A percentile compares a stretch with the other conserved stretches of the same genome.
These are phyloP conservation scores for Galleria mellonella DNA, from an alignment of 1,140 invertebrate species.

Conservation along the genomic window DNA sequence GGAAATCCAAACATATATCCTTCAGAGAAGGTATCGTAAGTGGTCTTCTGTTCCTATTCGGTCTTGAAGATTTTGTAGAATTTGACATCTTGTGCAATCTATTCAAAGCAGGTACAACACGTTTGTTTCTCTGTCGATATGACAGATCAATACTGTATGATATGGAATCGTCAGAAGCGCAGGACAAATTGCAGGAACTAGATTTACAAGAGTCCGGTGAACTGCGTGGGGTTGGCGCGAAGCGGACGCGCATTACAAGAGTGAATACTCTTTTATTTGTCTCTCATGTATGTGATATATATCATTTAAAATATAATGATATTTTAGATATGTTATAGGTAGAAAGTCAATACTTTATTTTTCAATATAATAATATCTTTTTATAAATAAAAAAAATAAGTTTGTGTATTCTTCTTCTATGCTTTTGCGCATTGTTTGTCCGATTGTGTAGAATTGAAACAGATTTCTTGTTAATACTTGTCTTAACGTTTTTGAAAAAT, in stretches of 20 bases:
- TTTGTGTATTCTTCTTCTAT: no score
- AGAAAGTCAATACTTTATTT: no score
- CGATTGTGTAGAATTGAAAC: no score
- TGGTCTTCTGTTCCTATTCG: conserved; percentile 18
- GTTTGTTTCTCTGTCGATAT: conserved; percentile 7
- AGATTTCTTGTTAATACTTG: no score
- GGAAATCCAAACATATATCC: conserved; percentile 40
- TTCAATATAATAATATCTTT: no score
- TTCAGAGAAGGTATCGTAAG: conserved; percentile 25
- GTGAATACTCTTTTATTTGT: no score
- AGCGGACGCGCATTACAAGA: conserved; percentile 45
- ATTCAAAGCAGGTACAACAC: conserved; percentile 5
- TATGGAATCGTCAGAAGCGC: conserved; percentile 10
- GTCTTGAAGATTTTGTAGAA: conserved; percentile 15
- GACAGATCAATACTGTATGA: not conserved
- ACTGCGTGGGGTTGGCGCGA: conserved; percentile 41
- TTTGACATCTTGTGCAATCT: not conserved
- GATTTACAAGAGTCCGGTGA: conserved; percentile 19
- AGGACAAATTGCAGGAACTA: conserved; percentile 6
- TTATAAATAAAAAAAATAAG: no score
- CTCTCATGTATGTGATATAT: no score
- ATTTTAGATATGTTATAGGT: no score
- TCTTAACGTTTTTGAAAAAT: no score
- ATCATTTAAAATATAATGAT: no score
- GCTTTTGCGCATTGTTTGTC: no score